Base-by-base conservation (phyloP, 2,888 invertebrate genomes). In the Nemurella pictetii region DNA sequence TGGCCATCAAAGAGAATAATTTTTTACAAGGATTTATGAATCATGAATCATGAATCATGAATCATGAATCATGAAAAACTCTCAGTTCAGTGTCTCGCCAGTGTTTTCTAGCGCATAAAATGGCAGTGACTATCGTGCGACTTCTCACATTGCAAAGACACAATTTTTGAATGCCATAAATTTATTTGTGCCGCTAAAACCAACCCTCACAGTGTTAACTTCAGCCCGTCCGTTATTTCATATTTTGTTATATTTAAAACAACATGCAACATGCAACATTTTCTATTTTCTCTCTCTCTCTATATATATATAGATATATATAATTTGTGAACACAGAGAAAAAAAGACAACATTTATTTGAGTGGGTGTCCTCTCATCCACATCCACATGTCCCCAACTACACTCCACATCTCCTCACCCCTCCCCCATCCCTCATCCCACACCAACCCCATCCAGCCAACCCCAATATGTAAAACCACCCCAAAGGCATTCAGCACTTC, bases 381-480 rank as follows among this genome's bases (percentile, higher is more conserved):
- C 55, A 12, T 55, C 20, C 55, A 35, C 12, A 35, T 35, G 35
- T 35, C 35, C 55, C 55, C 55, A 2, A 2, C 20, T 55, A 20
- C 55, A 7, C 12, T 20, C 55, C 55, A 2, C 55, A 7, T 20
- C 55, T 20, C 55, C 55, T 20, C 55, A 12, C 55, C 55, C 55
- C 32, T 9, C 32, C 32, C 32, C 32, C 32, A 3, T 5, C 32
- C 3, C 32, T 5, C 32, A 32, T n/a, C n/a, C n/a, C 32, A 32
- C 32, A 32, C 3, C 32, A 3, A 32, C 32, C 32, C 32, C 3
- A 32, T 9, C 32, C 32, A 32, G 9, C 32, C 4, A 55, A 55
- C 55, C 55, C 75, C 75, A 12, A 75, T 75, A 75, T 75, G 75
- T n/a, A 75, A 75, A 75, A n/a, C 75, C 55, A 28, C 75, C 26